Evolutionary conservation across 2,888 invertebrate genomes (phyloP).

Genomic region (Ormyrus labotus): DNA sequence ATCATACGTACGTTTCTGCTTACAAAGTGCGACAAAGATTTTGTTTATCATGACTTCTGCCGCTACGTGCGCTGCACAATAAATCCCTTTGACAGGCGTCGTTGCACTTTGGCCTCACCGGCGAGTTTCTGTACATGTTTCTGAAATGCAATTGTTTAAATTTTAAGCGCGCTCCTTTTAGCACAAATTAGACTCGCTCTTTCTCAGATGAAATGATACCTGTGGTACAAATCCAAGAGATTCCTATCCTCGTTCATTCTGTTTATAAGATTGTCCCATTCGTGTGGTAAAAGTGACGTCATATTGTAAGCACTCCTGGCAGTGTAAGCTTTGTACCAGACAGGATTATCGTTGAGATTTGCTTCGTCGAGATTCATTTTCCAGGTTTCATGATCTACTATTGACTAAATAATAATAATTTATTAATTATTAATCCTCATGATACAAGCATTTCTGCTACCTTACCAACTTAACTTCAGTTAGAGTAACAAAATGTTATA

Average conservation of each 20-base stretch:
- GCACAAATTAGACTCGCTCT: not conserved
- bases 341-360: conserved; percentile 44
- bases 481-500: not conserved
- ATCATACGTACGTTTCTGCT: not conserved
- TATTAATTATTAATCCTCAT: too few species aligned
- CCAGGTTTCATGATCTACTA: conserved; percentile 54
- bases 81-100: conserved; percentile 7
- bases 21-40: conserved; percentile 44
- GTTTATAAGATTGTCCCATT: conserved; percentile 49
- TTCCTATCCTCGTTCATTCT: conserved; percentile 19
- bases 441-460: too few species aligned
- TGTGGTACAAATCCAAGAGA: conserved; percentile 49
- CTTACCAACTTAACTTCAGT: too few species aligned
- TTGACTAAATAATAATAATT: conserved; percentile 18
- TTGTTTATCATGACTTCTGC: conserved; percentile 37
- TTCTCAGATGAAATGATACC: conserved; percentile 14
- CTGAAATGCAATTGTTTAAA: conserved; percentile 22
- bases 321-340: conserved; percentile 50
- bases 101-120: conserved; percentile 46
- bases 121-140: conserved; percentile 52
- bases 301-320: conserved; percentile 46
- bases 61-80: conserved; percentile 44
- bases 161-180: not conserved
- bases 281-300: conserved; percentile 43
- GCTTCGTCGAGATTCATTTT: conserved; percentile 54